Conservation (phyloP, 2,888 invertebrate genomes). For the Lissonota sp. region DNA sequence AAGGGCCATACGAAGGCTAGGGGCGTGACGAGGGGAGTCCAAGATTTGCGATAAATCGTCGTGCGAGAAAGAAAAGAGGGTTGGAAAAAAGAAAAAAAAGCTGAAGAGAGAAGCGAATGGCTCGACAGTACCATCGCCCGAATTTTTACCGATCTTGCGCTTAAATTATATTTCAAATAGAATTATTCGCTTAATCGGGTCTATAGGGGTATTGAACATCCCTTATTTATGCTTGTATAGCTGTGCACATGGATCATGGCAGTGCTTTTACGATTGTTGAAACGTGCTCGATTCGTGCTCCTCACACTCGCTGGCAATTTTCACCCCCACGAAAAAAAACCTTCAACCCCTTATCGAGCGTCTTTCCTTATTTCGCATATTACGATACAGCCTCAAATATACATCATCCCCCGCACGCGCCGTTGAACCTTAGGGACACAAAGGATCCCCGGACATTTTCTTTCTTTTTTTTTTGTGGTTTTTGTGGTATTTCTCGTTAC, state of each 20-base stretch:
- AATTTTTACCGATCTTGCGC: constrained; percentile 51
- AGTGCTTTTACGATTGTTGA: constrained; percentile 40
- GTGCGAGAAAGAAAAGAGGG: constrained; percentile 54
- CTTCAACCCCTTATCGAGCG: constrained; percentile 50
- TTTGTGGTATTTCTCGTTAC: constrained; percentile 53
- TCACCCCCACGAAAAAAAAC: constrained; percentile 55
- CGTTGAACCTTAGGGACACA: constrained; percentile 40
- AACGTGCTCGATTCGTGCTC: constrained; percentile 37
- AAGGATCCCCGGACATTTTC: constrained; percentile 56
- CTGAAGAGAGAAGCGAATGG: not conserved
- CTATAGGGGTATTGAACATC: constrained; percentile 51
- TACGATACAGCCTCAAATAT: constrained; percentile 42
- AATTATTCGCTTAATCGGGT: constrained; percentile 64
- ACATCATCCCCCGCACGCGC: constrained; percentile 48
- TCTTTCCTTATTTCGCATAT: not conserved
- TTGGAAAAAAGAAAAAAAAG: constrained; percentile 11
- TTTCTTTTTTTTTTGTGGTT: too few species aligned
- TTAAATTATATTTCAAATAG: constrained; percentile 61
- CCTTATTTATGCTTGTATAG: constrained; percentile 56
- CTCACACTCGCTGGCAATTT: constrained; percentile 38
- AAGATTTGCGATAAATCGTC: constrained; percentile 68
- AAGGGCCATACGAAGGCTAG: constrained; percentile 51
- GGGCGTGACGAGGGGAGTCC: constrained; percentile 64
- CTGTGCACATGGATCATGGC: constrained; percentile 2
- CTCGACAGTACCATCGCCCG: constrained; percentile 9